phyloP scores from a whole-genome alignment of 2,113 vertebrate species.

The Sinocyclocheilus rhinocerous region DNA sequence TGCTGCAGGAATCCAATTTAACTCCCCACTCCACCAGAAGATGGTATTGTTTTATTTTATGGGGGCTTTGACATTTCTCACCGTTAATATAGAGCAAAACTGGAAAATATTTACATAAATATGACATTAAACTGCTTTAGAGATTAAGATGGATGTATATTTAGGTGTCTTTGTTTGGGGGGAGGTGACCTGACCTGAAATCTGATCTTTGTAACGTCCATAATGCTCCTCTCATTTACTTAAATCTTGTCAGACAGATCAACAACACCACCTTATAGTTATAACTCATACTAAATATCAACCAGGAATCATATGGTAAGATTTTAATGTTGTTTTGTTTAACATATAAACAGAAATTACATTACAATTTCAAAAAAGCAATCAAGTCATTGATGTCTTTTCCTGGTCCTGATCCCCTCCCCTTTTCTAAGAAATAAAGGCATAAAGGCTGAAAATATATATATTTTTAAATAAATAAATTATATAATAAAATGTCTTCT shows the following conservation, averaged over 20 bases:
- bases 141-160: slow-evolving; percentile 79
- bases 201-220: slow-evolving; percentile 8
- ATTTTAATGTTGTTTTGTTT: neutral
- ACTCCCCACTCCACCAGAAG: slow-evolving; percentile 79
- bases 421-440: neutral
- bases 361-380: neutral
- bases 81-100: slow-evolving; percentile 81
- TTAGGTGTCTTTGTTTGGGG: slow-evolving; percentile 64
- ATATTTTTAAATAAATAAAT: no score
- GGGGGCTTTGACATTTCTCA: slow-evolving; percentile 85
- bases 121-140: slow-evolving; percentile 82
- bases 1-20: slow-evolving; percentile 83
- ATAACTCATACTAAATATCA: neutral
- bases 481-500: no score
- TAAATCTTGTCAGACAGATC: neutral
- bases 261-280: neutral
- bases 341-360: neutral
- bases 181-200: slow-evolving; percentile 35
- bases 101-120: slow-evolving; percentile 84
- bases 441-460: no score
- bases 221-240: slow-evolving; percentile 1
- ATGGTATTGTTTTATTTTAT: slow-evolving; percentile 86
- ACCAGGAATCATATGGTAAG: neutral
- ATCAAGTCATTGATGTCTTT: neutral
- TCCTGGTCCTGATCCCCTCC: neutral